Base-by-base conservation (phyloP, 2,113 vertebrate genomes). In the Columbina picui region DNA sequence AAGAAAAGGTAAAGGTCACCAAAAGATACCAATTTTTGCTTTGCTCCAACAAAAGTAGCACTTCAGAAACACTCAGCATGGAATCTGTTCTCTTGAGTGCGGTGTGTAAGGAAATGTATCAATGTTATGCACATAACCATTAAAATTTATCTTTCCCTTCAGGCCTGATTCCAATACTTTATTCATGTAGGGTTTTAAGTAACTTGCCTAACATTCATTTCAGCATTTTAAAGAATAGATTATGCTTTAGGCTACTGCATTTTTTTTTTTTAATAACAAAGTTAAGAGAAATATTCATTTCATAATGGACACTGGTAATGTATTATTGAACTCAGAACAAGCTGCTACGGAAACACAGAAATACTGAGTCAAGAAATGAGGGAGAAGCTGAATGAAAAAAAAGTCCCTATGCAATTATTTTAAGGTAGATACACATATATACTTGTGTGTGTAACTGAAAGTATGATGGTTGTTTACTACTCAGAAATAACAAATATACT, bases 121-220 rank as follows among this genome's bases (percentile, higher is more conserved):
- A 69, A 16, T 83, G 27, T 80, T 69, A 88, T 36, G 26, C 0
- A 0, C 36, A 47, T 53, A 84, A 52, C n/a, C 14, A 60, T 73
- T 83, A 95, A 94, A 94, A 14, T 25, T 77, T 47, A 92, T 47
- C 22, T 92, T 88, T 83, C 83, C 63, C 57, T 80, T 69, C 73
- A 45, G 86, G 49, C 16, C 25, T 68, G 29, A 76, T 90, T 86
- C 49, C 27, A 80, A 39, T 79, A 80, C 49, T 92, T 92, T 68
- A 92, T 92, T 92, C 27, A 56, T 52, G 27, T 36, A 55, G 49
- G 64, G 32, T 68, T 91, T 75, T 89, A 63, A 88, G 68, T 53
- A 90, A 86, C 75, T 86, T 77, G 59, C 39, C 86, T 19, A 89
- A 65, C 32, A 53, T 57, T 93, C 2, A 0, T 89, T 94, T 80